Percentiles rank a stretch among this genome's conserved stretches.
phyloP scores from a whole-genome alignment of 2,888 invertebrate species.

The Xestia rhomboidea region DNA sequence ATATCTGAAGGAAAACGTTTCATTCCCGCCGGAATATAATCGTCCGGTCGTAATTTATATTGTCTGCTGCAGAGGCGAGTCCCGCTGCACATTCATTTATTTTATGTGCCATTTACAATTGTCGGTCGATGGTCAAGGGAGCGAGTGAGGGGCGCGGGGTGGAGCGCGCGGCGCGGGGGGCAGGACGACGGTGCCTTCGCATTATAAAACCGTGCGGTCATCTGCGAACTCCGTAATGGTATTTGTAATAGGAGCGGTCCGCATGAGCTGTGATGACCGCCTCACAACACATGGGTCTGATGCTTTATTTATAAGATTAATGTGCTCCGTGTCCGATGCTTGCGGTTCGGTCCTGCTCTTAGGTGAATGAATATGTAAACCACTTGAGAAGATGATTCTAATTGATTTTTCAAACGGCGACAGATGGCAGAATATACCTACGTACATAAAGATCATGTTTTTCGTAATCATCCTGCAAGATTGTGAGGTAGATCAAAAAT shows the following conservation, averaged over 20 bases:
- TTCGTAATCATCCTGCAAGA: not conserved
- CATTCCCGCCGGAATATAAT: conserved; percentile 91
- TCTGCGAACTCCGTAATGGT: conserved; percentile 90
- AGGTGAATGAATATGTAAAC: conserved; percentile 51
- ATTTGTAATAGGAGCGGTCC: conserved; percentile 88
- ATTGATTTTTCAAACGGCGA: conserved; percentile 36
- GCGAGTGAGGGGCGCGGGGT: conserved; percentile 78
- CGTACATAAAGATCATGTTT: not conserved
- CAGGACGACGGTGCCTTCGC: conserved; percentile 86
- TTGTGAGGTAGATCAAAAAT: not conserved
- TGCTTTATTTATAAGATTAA: conserved; percentile 87
- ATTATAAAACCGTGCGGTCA: conserved; percentile 91
- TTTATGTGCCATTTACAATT: conserved; percentile 92
- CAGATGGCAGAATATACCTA: not conserved
- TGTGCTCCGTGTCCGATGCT: conserved; percentile 71
- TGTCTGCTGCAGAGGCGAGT: conserved; percentile 91
- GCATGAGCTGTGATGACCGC: conserved; percentile 85
- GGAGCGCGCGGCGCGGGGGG: conserved; percentile 74
- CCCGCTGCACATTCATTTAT: conserved; percentile 91
- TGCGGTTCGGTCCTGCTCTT: conserved; percentile 47
- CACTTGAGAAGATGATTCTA: conserved; percentile 46
- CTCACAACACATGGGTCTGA: conserved; percentile 82
- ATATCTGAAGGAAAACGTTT: conserved; percentile 89
- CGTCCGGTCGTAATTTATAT: conserved; percentile 91
- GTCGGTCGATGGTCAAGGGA: conserved; percentile 91